A percentile compares a stretch with the other conserved stretches of the same genome.
These are phyloP conservation scores for Lophotriccus pileatus DNA, from an alignment of 2,797 vertebrate species.

Conservation along the genomic window DNA sequence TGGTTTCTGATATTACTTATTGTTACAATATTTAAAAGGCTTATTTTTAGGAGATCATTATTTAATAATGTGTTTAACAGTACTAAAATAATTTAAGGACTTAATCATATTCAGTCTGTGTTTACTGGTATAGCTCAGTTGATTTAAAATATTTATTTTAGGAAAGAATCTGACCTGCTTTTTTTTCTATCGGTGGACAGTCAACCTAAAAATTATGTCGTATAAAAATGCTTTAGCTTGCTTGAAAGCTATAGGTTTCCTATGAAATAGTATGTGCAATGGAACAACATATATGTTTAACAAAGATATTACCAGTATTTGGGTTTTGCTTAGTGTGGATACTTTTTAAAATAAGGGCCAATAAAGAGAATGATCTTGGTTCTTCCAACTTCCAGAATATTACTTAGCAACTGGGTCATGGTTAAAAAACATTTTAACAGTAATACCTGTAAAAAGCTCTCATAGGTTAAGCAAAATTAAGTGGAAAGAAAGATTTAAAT, in stretches of 20 bases:
- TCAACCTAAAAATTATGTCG: neutral
- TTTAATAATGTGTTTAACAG: neutral
- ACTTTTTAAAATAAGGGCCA: neutral
- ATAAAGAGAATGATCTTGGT: neutral
- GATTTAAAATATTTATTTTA: neutral
- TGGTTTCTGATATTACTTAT: neutral
- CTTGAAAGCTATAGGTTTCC: neutral
- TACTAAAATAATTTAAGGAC: neutral
- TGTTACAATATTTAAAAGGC: neutral
- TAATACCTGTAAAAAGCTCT: neutral
- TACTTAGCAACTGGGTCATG: neutral
- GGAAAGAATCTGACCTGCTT: neutral
- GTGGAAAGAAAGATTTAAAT: neutral
- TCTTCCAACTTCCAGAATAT: neutral
- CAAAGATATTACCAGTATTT: neutral
- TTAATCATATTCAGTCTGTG: neutral
- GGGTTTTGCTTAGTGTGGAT: neutral
- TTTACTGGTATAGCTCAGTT: neutral
- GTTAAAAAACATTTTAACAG: neutral
- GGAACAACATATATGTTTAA: neutral
- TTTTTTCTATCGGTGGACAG: neutral
- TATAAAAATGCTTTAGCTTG: neutral
- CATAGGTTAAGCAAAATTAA: neutral
- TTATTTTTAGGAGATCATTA: neutral
- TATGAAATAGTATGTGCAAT: neutral